Percentiles rank a stretch among this genome's conserved stretches.
phyloP scores from a whole-genome alignment of 2,797 vertebrate genomes.

The Carcharodon carcharias region DNA sequence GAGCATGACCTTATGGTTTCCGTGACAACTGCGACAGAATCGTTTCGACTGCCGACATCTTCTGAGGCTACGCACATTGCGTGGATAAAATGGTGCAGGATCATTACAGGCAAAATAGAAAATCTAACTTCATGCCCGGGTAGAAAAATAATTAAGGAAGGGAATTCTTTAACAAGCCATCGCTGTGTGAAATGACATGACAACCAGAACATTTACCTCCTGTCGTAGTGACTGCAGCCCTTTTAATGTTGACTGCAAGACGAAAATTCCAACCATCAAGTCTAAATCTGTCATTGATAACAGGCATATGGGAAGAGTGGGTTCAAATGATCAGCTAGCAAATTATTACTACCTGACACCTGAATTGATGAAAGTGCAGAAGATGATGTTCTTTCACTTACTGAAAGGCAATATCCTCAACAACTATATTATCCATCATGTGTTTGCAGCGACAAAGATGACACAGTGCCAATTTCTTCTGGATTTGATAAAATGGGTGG shows the following conservation, averaged over 20 bases:
- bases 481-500: neutral
- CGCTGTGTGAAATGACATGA: neutral
- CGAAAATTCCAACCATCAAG: neutral
- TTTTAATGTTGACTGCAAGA: neutral
- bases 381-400: neutral
- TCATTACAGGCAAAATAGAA: neutral
- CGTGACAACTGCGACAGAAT: neutral
- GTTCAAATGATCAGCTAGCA: neutral
- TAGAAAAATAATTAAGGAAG: neutral
- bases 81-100: neutral
- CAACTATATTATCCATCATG: neutral
- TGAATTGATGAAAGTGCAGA: neutral
- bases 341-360: neutral
- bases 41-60: neutral
- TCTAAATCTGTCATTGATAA: neutral
- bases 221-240: neutral
- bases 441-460: neutral
- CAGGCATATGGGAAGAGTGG: neutral
- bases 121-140: neutral
- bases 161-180: neutral
- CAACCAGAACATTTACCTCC: neutral
- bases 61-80: neutral
- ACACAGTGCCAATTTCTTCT: neutral
- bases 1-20: neutral
- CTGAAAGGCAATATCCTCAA: slow-evolving; percentile 10